Base-by-base conservation (phyloP, 2,797 vertebrate species). In the Arctocebus calabarensis region DNA sequence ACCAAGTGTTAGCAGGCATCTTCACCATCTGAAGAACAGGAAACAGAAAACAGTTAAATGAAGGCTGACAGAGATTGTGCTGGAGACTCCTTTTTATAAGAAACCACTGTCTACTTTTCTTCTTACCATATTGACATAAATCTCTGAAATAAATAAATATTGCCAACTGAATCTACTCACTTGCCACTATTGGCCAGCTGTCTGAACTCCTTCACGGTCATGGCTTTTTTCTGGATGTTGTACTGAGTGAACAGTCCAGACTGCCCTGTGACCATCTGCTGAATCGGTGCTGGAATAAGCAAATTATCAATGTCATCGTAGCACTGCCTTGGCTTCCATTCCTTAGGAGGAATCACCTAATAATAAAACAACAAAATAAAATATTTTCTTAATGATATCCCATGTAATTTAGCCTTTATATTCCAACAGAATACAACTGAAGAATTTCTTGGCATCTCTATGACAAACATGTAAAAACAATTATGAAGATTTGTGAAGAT, bases 241-340 rank as follows among this genome's bases (percentile, higher is more conserved):
- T 99, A 99, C 32, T 99, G 99, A 20, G 99, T 99, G 97, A 99
- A 99, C 86, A 99, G 99, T 48, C 99, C 99, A 0, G 99, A 99
- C 75, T 99, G 99, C 75, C 99, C 99, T 2, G 99, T 99, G 88
- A 99, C 99, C 98, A 99, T 99, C 98, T 99, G 99, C 97, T 99
- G 99, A 97, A 99, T 99, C 5, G 99, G 99, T 55, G 99, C 99
- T 84, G 99, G 99, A 92, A 99, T 99, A 95, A 99, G 98, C 96
- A 99, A 97, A 94, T 99, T 99, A 97, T 99, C 99, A 92, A 99
- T 99, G 98, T 99, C 99, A 70, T 99, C 98, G 84, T 99, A 99
- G 96, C 98, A 99, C 17, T 98, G 99, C 93, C 99, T 99, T 22
- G 99, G 99, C 95, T 99, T 99, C 99, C 99, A 99, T 84, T 99